These are phyloP conservation scores for cattle (Bos taurus) DNA, from an alignment of 2,113 vertebrate genomes.

Conservation along the genomic window ARS-UCD2.0 NC_037328.1:105919001-105919500, in stretches of 20 bases:
- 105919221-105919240: constrained; percentile 28
- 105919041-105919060: constrained; percentile 19
- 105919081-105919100: constrained; percentile 61
- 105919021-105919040: constrained; percentile 37
- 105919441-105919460: no score
- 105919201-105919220: constrained; percentile 57
- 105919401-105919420: not conserved
- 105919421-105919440: not conserved
- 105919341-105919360: not conserved
- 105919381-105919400: not conserved
- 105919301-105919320: not conserved
- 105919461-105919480: not conserved
- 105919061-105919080: constrained; percentile 43
- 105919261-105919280: not conserved
- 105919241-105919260: not conserved
- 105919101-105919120: constrained; percentile 63
- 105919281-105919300: not conserved
- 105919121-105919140: constrained; percentile 31
- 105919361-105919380: not conserved
- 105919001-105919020: constrained; percentile 31
- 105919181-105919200: constrained; percentile 54
- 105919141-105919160: constrained; percentile 45
- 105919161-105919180: constrained; percentile 56
- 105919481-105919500: not conserved
- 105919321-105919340: not conserved